Base-by-base conservation (phyloP, 2,888 invertebrate genomes). In the Eurytoma californica region DNA sequence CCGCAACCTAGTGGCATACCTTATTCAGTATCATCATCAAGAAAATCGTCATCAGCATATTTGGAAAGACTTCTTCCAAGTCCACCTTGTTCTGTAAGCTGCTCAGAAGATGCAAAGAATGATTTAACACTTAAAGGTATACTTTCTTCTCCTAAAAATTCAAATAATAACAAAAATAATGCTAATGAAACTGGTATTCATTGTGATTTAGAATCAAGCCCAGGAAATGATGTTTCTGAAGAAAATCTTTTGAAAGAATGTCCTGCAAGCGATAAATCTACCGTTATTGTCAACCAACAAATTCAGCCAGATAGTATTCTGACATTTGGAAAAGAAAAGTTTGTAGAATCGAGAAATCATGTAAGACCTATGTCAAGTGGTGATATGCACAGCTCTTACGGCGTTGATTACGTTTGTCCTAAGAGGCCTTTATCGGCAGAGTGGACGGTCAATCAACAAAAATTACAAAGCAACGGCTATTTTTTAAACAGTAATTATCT, bases 1-100 rank as follows among this genome's bases (percentile, higher is more conserved):
- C 94, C 95, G 3, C 94, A 94, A 84, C 94, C 94, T 3, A 94
- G 94, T 83, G 94, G 94, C 24, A 93, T 94, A 76, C 94, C 94
- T 3, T 87, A 83, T 61, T 85, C 85, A 0, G 84, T 85, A 0
- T 79, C 87, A 0, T 82, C 85, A 7, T 83, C 84, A 16, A 86
- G 85, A 68, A 83, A 86, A 39, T n/a, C n/a, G n/a, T 86, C 86
- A 0, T 85, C 87, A 0, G 85, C 85, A 3, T 86, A 93, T 87
- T 89, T 94, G 78, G 94, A 95, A 87, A 92, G 94, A 14, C 88
- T 94, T 9, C 89, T 94, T 20, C 93, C 94, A 0, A 95, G 95
- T 88, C 94, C 94, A 0, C 94, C 90, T 0, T 89, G 89, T 79
- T 88, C 94, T 0, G 94, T 95, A 1, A 93, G 94, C n/a, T 95